Percentiles rank a stretch among this genome's conserved stretches.
phyloP scores from a whole-genome alignment of 2,797 vertebrate species.

The Moxostoma hubbsi region DNA sequence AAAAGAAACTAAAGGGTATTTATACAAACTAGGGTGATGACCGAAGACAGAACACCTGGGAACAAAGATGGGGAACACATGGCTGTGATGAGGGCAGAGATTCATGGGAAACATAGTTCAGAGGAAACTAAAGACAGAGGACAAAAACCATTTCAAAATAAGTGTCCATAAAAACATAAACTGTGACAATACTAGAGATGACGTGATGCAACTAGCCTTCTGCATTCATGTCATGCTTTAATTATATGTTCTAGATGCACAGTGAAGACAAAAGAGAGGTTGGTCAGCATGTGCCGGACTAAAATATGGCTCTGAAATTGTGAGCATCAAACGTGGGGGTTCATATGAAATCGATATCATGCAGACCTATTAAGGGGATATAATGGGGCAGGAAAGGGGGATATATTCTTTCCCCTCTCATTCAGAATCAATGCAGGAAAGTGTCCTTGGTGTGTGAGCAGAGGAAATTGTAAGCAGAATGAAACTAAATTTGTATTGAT shows the following conservation, averaged over 20 bases:
- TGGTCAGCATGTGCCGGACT: background rate
- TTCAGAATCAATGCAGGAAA: slow-evolving; percentile 41
- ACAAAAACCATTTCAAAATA: no score
- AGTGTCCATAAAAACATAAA: no score
- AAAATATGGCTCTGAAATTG: slow-evolving; percentile 45
- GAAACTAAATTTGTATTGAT: slow-evolving; percentile 23
- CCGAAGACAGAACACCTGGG: no score
- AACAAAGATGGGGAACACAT: no score
- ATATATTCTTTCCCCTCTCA: slow-evolving; percentile 18
- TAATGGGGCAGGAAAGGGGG: slow-evolving; percentile 19
- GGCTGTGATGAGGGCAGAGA: no score
- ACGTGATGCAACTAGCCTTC: background rate
- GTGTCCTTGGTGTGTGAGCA: slow-evolving; percentile 6
- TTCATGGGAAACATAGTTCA: no score
- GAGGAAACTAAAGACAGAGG: no score
- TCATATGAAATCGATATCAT: slow-evolving; percentile 49
- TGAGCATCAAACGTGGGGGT: slow-evolving; percentile 40
- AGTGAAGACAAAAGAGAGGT: slow-evolving; percentile 24
- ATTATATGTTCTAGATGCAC: background rate
- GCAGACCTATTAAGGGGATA: slow-evolving; percentile 44
- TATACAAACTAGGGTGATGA: no score
- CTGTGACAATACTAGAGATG: background rate
- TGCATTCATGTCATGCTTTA: background rate
- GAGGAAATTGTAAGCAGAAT: background rate
- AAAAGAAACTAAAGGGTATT: no score